Base-by-base conservation (phyloP, 1,140 invertebrate genomes). In the Popillia japonica region DNA sequence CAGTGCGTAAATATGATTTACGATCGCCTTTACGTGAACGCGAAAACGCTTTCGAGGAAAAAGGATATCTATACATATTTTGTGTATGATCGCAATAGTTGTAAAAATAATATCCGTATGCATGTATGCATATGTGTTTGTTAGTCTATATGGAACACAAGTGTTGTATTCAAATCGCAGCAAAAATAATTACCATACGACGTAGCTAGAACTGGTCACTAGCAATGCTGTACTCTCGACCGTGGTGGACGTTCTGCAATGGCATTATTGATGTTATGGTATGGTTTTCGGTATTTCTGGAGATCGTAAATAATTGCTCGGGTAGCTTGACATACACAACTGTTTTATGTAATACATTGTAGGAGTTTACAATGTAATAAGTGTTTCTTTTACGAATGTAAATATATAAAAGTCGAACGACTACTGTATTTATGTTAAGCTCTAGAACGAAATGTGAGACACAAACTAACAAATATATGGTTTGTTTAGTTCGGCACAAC, bases 1-100 rank as follows among this genome's bases (percentile, higher is more conserved):
- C 42, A 55, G 48, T 55, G 48, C 48, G 48, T 55, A 55, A 55
- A 55, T 55, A 55, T 55, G 48, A 55, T 55, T 55, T 55, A 55
- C 48, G 48, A 55, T n/a, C 48, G 48, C 14, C 48, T 55, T 17
- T 55, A 0, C 17, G 10, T 55, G 17, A 55, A 17, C 17, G 48
- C 48, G 48, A 55, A 55, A 55, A 55, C 48, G 48, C 48, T 17
- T 55, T 55, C 48, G 17, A 55, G 14, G 48, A 55, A 55, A 55
- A 55, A 55, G 48, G 48, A 55, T 55, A 0, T 55, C 48, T 55
- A 55, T 55, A n/a, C n/a, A n/a, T n/a, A n/a, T 55, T 44, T 44
- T 44, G 42, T 44, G 42, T 44, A 44, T 14, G 17, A 55, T 55
- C 14, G 17, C n/a, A 55, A 55, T 55, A 55, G 42, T 44, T 10